Conservation (phyloP, 1,140 invertebrate genomes). For the Wiebesia pumilae region DNA sequence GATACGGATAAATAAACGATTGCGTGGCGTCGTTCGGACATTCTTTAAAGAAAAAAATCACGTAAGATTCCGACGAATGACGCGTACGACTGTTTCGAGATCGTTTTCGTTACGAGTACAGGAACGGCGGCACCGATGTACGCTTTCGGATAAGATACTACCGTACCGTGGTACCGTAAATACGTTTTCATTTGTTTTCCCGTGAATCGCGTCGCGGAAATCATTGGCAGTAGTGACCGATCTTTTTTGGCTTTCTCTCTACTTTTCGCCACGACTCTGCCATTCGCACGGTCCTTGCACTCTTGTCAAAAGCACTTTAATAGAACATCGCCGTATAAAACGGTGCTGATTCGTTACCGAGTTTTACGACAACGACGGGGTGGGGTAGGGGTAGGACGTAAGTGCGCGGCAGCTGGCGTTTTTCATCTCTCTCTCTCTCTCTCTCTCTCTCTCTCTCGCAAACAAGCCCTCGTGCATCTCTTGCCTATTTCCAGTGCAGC, state of each 20-base stretch:
- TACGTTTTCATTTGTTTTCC: neutral
- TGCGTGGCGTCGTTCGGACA: neutral
- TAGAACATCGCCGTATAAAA: neutral
- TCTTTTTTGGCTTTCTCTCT: neutral
- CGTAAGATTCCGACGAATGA: neutral
- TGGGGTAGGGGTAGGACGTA: neutral
- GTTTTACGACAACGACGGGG: neutral
- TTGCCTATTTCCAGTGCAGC: constrained; percentile 45
- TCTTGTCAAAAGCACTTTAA: neutral
- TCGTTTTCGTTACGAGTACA: neutral
- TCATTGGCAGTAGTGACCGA: neutral
- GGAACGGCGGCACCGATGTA: neutral
- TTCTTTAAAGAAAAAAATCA: neutral
- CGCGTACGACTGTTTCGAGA: neutral
- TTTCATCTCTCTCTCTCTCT: neutral
- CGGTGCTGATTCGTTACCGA: neutral
- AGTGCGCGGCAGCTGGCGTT: constrained; percentile 24
- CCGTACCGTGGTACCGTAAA: neutral
- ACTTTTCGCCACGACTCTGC: neutral
- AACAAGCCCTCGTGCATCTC: neutral
- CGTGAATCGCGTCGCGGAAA: neutral
- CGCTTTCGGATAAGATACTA: neutral
- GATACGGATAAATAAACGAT: neutral
- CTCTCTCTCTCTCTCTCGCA: neutral
- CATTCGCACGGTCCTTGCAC: neutral